Base-by-base conservation (phyloP, 1,140 invertebrate genomes). In the Trichonephila inaurata region DNA sequence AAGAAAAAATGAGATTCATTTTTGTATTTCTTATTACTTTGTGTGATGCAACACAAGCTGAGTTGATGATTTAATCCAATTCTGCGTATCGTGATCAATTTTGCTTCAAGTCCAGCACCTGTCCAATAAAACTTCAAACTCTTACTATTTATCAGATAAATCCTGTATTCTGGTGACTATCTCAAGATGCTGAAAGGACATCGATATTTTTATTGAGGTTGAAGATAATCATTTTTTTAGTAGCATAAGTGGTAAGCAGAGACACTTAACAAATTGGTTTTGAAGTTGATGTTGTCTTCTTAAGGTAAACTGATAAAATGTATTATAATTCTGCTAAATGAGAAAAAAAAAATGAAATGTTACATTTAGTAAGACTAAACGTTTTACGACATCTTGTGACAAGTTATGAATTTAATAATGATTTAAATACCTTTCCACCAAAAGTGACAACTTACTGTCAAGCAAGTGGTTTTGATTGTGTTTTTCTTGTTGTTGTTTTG, bases 61-160 rank as follows among this genome's bases (percentile, higher is more conserved):
- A 40, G 24, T 77, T 77, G 72, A 77, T 77, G 72, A 77, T 33
- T 77, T 77, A 77, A 77, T 77, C 72, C 72, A 28, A 77, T 77
- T 77, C 28, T 14, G 14, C 24, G 28, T 40, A 77, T 77, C 72
- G 28, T 18, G 72, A 77, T 77, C 72, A 77, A 77, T 77, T 77
- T 77, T 33, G 28, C 72, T 77, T 77, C 72, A 77, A 33, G 28
- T 77, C 72, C 4, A 28, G 12, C 72, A 4, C 33, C 72, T 77
- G 72, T 77, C 72, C 72, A 77, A 77, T 77, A 77, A 77, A 28
- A 40, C 72, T 28, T 77, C 72, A 77, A 77, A 77, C 12, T 33
- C 14, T 33, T 77, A 14, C 33, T 77, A 77, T 77, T 77, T 77
- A 77, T 77, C 72, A 77, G 28, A 77, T 77, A 77, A 77, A 77